These are phyloP conservation scores for Channa maculata DNA, from an alignment of 2,113 vertebrate species.

Conservation along the genomic window DNA sequence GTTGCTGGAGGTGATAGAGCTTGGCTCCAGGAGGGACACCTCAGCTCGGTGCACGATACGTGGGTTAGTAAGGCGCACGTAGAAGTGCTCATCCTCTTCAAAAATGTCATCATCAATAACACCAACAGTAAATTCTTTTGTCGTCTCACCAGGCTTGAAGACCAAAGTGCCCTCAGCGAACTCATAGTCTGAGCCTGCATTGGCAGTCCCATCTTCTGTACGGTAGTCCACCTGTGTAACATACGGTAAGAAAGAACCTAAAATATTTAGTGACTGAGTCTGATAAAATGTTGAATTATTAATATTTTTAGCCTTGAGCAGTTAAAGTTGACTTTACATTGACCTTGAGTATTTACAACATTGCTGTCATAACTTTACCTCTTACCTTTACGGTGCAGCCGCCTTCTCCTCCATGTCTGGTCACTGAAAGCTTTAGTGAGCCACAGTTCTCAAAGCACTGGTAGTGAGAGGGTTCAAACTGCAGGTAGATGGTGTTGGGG, in stretches of 20 bases:
- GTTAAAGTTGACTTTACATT: slow-evolving; percentile 35
- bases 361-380: not conserved
- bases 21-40: slow-evolving; percentile 80
- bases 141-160: slow-evolving; percentile 86
- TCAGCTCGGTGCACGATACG: slow-evolving; percentile 80
- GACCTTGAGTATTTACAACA: slow-evolving; percentile 32
- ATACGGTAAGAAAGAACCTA: slow-evolving; percentile 21
- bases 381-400: slow-evolving; percentile 84
- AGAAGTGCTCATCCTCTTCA: slow-evolving; percentile 89
- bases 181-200: slow-evolving; percentile 89
- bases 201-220: slow-evolving; percentile 88
- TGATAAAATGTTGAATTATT: slow-evolving; percentile 57
- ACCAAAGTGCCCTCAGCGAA: slow-evolving; percentile 87
- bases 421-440: slow-evolving; percentile 83
- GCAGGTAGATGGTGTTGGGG: slow-evolving; percentile 84
- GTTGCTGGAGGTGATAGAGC: slow-evolving; percentile 79
- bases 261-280: slow-evolving; percentile 48
- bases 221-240: slow-evolving; percentile 85
- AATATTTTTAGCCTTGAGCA: slow-evolving; percentile 17
- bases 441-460: slow-evolving; percentile 91
- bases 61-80: slow-evolving; percentile 87
- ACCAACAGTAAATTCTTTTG: slow-evolving; percentile 85
- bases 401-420: slow-evolving; percentile 82
- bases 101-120: slow-evolving; percentile 91
- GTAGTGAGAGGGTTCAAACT: slow-evolving; percentile 86